Conservation (phyloP, 2,113 vertebrate species). For the Hyperoodon ampullatus region DNA sequence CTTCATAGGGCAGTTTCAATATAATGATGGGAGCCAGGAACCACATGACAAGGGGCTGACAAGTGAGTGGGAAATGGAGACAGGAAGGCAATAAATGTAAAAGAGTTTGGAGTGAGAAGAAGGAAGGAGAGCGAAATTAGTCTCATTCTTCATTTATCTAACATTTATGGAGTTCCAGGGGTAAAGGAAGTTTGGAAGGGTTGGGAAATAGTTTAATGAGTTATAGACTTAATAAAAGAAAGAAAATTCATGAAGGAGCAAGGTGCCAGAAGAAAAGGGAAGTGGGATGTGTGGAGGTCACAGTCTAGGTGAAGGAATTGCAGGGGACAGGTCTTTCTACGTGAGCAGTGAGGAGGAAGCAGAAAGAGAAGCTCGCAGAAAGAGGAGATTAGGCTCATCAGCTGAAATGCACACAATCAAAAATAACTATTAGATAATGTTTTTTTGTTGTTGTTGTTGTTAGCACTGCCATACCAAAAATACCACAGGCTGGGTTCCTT, state of each 20-base stretch:
- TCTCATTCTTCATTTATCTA: not conserved
- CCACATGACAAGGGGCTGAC: no score
- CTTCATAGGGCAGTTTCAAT: not conserved
- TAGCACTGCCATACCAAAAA: not conserved
- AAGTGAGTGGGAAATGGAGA: not conserved
- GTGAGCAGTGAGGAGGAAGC: not conserved
- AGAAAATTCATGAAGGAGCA: not conserved
- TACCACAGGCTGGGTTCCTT: not conserved
- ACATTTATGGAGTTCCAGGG: not conserved
- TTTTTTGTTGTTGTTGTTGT: no score
- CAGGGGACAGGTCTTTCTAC: not conserved
- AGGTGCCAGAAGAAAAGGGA: not conserved
- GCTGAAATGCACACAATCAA: not conserved
- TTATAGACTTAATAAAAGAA: not conserved
- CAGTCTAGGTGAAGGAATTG: not conserved
- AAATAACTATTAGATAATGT: not conserved
- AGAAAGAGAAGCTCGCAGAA: not conserved
- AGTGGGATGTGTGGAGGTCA: not conserved
- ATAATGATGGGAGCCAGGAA: not conserved
- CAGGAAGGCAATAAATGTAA: not conserved
- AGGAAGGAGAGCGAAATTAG: not conserved
- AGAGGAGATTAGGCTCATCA: not conserved
- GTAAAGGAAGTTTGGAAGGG: not conserved
- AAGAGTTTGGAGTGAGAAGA: not conserved
- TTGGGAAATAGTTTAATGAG: not conserved